Evolutionary conservation across 2,888 invertebrate genomes (phyloP), one percentile per base, ranked within the genome.

Genomic region (Cheilosia urbana): DNA sequence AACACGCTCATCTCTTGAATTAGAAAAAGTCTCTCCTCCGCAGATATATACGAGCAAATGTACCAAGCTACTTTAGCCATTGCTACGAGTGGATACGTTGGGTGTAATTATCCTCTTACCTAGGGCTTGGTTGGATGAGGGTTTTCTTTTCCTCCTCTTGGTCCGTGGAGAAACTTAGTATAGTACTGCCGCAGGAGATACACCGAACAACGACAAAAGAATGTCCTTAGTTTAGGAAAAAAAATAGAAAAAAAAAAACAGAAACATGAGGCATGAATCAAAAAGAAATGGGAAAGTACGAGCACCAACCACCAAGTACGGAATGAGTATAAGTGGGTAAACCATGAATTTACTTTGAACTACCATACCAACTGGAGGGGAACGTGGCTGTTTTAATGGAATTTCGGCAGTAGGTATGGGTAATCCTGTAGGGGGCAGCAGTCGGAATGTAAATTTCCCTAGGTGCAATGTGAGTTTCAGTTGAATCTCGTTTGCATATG

Each of bases 61-160:
- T 21, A 15, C 13, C 13, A 2, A 24, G 2, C 37, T 11, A 34
- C 40, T n/a, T 6, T 4, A 13, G 19, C 27, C 30, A 51, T 2
- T 24, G n/a, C 7, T 15, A 9, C 0, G 21, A 19, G 24, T 34
- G 17, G 19, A 37, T 30, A 65, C 19, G 57, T 58, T 75, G 75
- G 49, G 75, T 75, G 58, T 65, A 19, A 45, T 45, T 73, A 73
- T 73, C 65, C 55, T 30, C 63, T 73, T 75, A 65, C 75, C 75
- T 73, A 65, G 47, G 57, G 75, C 27, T 45, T 17, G 53, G 5
- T 40, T 40, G 19, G 24, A 13, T 37, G 63, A 2, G 21, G 11
- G 21, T 11, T 19, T n/a, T 17, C 13, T 2, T 34, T 13, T 49
- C 19, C 13, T 49, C 19, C 13, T 49, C 49, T 30, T 45, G 7